Evolutionary conservation across 2,888 invertebrate species (phyloP).

Genomic region (Apamea crenata): DNA sequence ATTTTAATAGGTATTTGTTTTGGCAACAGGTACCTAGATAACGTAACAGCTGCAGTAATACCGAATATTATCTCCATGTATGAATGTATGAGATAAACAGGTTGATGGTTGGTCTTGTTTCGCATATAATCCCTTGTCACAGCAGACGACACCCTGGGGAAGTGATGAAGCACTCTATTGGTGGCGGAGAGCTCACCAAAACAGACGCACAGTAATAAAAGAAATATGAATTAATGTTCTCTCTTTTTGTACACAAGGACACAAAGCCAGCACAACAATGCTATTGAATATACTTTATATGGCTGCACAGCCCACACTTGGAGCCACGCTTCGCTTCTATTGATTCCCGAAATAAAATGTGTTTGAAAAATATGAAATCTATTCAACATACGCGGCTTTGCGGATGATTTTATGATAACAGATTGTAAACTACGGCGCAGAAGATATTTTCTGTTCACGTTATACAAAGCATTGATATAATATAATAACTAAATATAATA

Average conservation of each 20-base stretch:
- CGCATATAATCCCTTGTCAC: constrained; percentile 43
- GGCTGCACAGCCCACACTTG: constrained; percentile 8
- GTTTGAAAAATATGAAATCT: neutral
- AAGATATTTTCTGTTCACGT: neutral
- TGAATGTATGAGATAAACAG: neutral
- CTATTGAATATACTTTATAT: constrained; percentile 16
- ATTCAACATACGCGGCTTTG: neutral
- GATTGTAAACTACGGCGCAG: neutral
- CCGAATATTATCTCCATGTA: neutral
- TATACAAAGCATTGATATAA: neutral
- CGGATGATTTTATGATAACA: neutral
- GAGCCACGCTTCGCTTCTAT: neutral
- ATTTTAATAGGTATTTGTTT: neutral
- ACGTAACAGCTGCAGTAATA: neutral
- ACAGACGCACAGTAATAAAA: constrained; percentile 31
- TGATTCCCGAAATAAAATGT: constrained; percentile 19
- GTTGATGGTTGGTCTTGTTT: constrained; percentile 3
- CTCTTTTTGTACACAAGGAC: constrained; percentile 10
- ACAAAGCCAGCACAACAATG: constrained; percentile 29
- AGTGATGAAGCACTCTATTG: constrained; percentile 35
- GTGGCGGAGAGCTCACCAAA: constrained; percentile 14
- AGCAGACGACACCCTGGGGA: constrained; percentile 55
- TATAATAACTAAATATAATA: no score
- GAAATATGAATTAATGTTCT: constrained; percentile 45
- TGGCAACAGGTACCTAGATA: neutral